A percentile compares a stretch with the other conserved stretches of the same genome.
These are phyloP conservation scores for Miniopterus natalensis DNA, from an alignment of 2,113 vertebrate genomes.

Conservation along the genomic window DNA sequence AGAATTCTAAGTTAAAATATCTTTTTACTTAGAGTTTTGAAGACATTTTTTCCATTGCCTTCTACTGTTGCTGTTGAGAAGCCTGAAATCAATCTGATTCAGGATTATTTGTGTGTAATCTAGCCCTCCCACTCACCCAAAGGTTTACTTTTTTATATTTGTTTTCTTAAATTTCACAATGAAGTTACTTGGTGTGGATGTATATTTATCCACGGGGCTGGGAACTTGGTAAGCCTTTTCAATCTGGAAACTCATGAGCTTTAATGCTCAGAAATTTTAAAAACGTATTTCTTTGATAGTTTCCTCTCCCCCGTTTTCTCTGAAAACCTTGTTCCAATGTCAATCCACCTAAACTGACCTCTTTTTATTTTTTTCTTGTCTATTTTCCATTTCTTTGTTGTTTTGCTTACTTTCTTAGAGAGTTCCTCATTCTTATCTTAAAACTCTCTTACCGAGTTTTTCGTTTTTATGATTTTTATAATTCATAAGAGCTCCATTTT, in stretches of 20 bases:
- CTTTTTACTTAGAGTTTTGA: constrained; percentile 25
- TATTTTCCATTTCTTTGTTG: neutral
- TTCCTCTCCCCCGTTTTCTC: neutral
- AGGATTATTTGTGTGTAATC: neutral
- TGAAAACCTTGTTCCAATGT: neutral
- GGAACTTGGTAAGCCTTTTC: neutral
- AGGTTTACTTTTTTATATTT: neutral
- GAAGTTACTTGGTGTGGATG: neutral
- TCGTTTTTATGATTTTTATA: constrained; percentile 21
- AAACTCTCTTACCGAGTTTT: neutral
- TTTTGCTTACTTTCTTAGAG: neutral
- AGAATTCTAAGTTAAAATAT: constrained; percentile 42
- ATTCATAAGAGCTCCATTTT: constrained; percentile 18
- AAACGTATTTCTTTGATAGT: constrained; percentile 11
- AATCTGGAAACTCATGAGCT: neutral
- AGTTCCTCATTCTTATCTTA: constrained; percentile 15
- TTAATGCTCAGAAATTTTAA: neutral
- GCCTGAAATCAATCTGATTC: neutral
- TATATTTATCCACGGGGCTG: neutral
- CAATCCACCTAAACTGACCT: neutral
- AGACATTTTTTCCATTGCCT: neutral
- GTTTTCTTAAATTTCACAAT: constrained; percentile 36
- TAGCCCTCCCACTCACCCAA: neutral
- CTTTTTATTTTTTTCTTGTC: too few relatives aligned
- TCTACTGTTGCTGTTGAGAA: neutral